phyloP scores from a whole-genome alignment of 2,797 vertebrate genomes.

The Euphonia xanthogaster region DNA sequence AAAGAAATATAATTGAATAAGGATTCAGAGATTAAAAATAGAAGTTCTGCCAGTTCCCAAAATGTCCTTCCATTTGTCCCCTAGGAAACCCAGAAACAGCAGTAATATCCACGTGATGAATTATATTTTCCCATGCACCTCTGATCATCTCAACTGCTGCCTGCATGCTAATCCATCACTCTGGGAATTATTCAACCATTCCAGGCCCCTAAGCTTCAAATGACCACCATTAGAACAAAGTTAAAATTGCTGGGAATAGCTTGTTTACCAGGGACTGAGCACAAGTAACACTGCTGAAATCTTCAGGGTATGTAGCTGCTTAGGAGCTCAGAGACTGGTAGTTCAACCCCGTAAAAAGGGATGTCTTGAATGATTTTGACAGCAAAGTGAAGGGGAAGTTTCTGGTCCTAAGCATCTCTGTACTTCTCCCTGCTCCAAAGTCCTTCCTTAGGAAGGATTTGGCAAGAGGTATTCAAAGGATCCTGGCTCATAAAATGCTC shows the following conservation, averaged over 20 bases:
- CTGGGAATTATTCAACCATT: background rate
- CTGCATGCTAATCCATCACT: background rate
- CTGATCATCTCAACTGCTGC: background rate
- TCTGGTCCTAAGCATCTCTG: background rate
- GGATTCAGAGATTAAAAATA: background rate
- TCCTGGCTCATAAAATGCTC: background rate
- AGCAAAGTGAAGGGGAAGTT: background rate
- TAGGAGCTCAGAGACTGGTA: background rate
- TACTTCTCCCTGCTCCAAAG: background rate
- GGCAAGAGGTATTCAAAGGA: background rate
- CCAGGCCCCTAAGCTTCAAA: background rate
- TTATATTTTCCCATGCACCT: background rate
- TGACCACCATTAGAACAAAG: background rate
- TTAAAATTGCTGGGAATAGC: background rate
- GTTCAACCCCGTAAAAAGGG: accelerated
- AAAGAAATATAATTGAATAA: background rate
- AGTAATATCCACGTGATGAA: background rate
- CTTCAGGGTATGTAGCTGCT: background rate
- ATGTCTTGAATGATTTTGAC: background rate
- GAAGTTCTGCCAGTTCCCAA: background rate
- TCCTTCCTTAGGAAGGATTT: background rate
- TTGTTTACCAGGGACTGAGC: background rate
- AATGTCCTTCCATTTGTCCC: background rate
- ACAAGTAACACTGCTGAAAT: background rate
- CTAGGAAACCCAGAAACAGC: background rate